Evolutionary conservation across 2,113 vertebrate species (phyloP).

Genomic region (Cichladusa arquata): DNA sequence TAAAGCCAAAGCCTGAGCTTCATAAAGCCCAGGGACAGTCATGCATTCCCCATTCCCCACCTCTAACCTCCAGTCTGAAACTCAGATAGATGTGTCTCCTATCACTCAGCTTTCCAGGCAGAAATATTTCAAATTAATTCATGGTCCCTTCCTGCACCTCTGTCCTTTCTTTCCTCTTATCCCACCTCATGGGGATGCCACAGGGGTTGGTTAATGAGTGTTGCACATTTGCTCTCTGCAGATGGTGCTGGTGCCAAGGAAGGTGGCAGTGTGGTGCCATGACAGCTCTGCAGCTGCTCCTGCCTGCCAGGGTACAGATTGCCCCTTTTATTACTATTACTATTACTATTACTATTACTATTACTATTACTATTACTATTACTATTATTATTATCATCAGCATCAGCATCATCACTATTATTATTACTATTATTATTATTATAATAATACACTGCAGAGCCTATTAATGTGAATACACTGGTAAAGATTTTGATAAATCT

Average conservation of each 20-base stretch:
- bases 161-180: background rate
- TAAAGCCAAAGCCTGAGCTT: background rate
- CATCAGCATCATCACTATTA: background rate
- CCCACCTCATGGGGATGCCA: background rate
- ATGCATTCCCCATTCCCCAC: fast-evolving
- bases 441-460: background rate
- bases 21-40: background rate
- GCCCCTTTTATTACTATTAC: background rate
- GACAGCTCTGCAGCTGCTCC: background rate
- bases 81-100: background rate
- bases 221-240: background rate
- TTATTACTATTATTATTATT: background rate
- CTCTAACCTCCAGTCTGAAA: background rate
- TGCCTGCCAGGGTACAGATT: background rate
- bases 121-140: background rate
- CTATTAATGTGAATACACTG: background rate
- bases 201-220: background rate
- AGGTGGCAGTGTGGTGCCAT: fast-evolving
- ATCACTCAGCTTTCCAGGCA: background rate
- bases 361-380: background rate
- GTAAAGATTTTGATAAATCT: background rate
- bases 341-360: background rate
- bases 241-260: background rate
- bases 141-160: background rate
- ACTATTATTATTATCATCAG: background rate